Evolutionary conservation across 1,140 invertebrate species (phyloP).

Genomic region (Drosophila bifasciata): DNA sequence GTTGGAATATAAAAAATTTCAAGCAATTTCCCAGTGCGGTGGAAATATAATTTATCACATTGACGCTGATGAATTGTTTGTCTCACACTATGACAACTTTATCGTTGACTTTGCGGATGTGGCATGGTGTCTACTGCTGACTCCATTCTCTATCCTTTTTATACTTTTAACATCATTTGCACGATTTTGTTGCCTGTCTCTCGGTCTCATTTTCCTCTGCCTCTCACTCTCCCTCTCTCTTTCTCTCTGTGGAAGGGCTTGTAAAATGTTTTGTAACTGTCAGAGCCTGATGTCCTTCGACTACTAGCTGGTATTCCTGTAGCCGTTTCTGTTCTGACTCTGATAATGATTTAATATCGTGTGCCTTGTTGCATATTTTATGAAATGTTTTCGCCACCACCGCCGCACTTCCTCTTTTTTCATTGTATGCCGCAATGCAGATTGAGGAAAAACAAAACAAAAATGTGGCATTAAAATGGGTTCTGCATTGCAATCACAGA

Average conservation of each 20-base stretch:
- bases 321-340: constrained; percentile 1
- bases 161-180: constrained; percentile 47
- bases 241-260: constrained; percentile 69
- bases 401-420: constrained; percentile 12
- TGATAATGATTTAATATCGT: constrained; percentile 72
- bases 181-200: constrained; percentile 26
- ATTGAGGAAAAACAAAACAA: constrained; percentile 6
- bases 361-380: constrained; percentile 56
- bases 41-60: constrained; percentile 77
- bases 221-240: constrained; percentile 57
- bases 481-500: constrained; percentile 36
- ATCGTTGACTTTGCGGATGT: constrained; percentile 50
- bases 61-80: constrained; percentile 81
- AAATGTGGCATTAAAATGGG: constrained; percentile 23
- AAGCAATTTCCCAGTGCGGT: constrained; percentile 66
- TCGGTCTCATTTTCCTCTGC: constrained; percentile 29
- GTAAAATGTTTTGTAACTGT: constrained; percentile 80
- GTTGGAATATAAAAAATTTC: constrained; percentile 67
- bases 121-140: constrained; percentile 4
- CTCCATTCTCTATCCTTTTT: not conserved
- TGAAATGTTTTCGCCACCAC: constrained; percentile 38
- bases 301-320: constrained; percentile 29
- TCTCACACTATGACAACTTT: constrained; percentile 79
- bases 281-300: constrained; percentile 42
- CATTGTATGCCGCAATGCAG: constrained; percentile 54